Conservation (phyloP, 64 coral and sea anemone genomes). For the Astreopora myriophthalma region DNA sequence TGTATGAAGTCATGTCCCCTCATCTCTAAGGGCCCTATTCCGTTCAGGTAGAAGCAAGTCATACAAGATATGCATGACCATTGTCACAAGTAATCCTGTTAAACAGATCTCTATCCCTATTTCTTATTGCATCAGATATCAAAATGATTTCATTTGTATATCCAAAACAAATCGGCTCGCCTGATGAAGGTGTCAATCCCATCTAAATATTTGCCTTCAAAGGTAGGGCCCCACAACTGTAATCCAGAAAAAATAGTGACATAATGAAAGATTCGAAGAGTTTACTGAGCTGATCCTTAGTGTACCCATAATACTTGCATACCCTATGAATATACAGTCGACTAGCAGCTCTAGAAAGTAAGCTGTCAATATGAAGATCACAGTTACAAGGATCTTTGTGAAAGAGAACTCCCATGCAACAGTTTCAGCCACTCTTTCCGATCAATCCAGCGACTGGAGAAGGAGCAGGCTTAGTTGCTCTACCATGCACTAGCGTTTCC, state of each 20-base stretch:
- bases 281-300: neutral
- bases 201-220: neutral
- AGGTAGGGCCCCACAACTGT: neutral
- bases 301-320: constrained; percentile 4
- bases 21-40: neutral
- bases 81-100: neutral
- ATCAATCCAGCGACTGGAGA: neutral
- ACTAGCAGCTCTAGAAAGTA: neutral
- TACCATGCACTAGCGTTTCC: neutral
- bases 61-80: neutral
- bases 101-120: neutral
- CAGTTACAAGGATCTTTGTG: neutral
- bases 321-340: constrained; percentile 19
- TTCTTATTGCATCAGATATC: neutral
- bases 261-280: constrained; percentile 30
- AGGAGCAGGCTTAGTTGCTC: neutral
- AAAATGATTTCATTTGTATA: neutral
- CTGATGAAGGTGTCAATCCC: neutral
- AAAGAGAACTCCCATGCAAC: neutral
- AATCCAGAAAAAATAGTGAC: constrained; percentile 7
- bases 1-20: neutral
- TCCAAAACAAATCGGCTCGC: neutral
- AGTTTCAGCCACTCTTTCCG: neutral
- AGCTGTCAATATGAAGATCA: neutral
- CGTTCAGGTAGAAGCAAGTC: neutral